Evolutionary conservation across 2,888 invertebrate species (phyloP), one percentile per base, ranked within the genome.

Genomic region (Chrysomela aeneicollis): DNA sequence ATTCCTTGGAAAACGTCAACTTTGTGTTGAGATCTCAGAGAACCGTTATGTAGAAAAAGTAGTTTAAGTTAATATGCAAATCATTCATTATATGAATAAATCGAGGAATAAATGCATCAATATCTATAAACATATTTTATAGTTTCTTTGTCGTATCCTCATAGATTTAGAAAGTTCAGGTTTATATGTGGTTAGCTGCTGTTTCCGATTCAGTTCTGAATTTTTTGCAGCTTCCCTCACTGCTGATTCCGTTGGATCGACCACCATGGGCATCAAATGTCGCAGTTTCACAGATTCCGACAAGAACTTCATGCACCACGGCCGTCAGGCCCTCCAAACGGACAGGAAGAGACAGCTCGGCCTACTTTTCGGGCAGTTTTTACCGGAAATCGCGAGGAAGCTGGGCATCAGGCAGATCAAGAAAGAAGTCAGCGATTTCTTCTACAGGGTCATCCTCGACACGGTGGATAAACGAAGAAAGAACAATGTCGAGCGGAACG

Each of bases 401-500:
- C 15, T 57, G 32, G 46, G 57, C 8, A 17, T 57, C 5, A 9
- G 46, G 22, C 57, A 57, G 26, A 21, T 22, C 9, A 57, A 57
- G 1, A 63, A 57, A 8, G 76, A 74, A 5, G 52, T 80, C 0
- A 70, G 68, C 0, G 64, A 83, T 1, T 87, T 86, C 68, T 86
- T 87, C 53, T 73, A 79, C 26, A 76, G 77, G 0, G 75, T 83
- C 0, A 83, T 85, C 0, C 79, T 74, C 0, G 78, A 83, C 0
- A 83, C 83, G 0, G 78, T 86, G 0, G 76, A 82, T 0, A 81
- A 83, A 60, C 76, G 86, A 9, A 82, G 82, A 64, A 77, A 79
- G 21, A 82, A 84, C 65, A 79, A 84, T 0, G 68, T 86, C 0
- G 74, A 71, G 0, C 76, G 85, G 6, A 85, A 86, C 55, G 87